Evolutionary conservation across 2,888 invertebrate species (phyloP).

Genomic region (Apodemia arnacis): DNA sequence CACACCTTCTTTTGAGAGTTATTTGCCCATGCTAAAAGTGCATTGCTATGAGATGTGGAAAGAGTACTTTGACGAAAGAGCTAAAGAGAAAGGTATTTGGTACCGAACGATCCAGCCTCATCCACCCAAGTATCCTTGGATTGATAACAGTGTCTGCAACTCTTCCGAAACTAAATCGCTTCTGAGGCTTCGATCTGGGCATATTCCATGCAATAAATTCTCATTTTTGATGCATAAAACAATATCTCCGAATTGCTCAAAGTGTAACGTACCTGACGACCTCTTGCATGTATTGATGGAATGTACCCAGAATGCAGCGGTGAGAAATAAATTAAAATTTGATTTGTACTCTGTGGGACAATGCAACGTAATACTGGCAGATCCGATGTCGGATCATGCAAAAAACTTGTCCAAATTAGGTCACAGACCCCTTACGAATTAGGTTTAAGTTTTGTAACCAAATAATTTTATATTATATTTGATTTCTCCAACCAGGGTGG

Average conservation of each 20-base stretch:
- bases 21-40: not conserved
- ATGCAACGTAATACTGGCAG: too few relatives aligned
- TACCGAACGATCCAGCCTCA: not conserved
- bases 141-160: not conserved
- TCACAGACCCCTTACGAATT: too few relatives aligned
- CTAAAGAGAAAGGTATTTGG: not conserved
- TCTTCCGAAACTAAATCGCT: not conserved
- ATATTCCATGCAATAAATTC: not conserved
- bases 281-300: not conserved
- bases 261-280: not conserved
- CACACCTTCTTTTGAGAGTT: not conserved
- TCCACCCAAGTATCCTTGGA: not conserved
- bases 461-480: too few relatives aligned
- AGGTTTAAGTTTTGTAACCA: too few relatives aligned
- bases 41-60: constrained; percentile 1
- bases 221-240: not conserved
- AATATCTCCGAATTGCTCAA: not conserved
- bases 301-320: not conserved
- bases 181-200: not conserved
- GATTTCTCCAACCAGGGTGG: too few relatives aligned
- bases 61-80: not conserved
- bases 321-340: not conserved
- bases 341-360: too few relatives aligned
- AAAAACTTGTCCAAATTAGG: too few relatives aligned
- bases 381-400: too few relatives aligned